These are phyloP conservation scores for Oscheius sp. DNA, from an alignment of 2,888 invertebrate genomes.

Conservation along the genomic window DNA sequence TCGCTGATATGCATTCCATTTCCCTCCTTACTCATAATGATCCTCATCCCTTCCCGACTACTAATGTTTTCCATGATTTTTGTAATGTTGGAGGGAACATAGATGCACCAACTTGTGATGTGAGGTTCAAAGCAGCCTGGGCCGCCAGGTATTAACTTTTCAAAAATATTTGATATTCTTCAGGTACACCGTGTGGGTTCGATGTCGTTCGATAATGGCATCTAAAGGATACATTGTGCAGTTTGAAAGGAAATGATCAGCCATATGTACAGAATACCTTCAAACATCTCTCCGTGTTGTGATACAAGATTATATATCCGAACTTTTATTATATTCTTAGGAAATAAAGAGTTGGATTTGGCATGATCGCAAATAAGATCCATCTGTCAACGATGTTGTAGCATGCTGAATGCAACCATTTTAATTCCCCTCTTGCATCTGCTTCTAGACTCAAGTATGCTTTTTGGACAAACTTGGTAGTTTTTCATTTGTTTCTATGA, in stretches of 20 bases:
- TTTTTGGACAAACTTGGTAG: too few species aligned
- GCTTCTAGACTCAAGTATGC: too few species aligned
- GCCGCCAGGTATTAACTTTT: constrained; percentile 52
- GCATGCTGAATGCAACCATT: too few species aligned
- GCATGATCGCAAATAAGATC: too few species aligned
- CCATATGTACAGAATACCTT: background rate
- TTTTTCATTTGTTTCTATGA: too few species aligned
- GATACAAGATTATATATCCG: too few species aligned
- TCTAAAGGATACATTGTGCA: constrained; percentile 67
- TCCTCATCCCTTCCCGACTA: constrained; percentile 75
- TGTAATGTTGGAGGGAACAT: background rate
- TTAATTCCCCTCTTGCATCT: too few species aligned
- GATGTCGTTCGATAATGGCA: constrained; percentile 68
- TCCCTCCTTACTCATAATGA: constrained; percentile 94
- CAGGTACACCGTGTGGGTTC: constrained; percentile 68
- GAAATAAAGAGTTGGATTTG: too few species aligned
- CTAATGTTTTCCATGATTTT: constrained; percentile 18
- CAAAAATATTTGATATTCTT: background rate
- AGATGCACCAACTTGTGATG: background rate
- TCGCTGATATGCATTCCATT: constrained; percentile 88
- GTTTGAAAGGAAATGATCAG: constrained; percentile 35
- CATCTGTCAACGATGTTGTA: too few species aligned
- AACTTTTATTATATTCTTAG: too few species aligned
- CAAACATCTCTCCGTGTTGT: background rate
- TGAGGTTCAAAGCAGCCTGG: constrained; percentile 45